Base-by-base conservation (phyloP, 2,797 vertebrate species). In the Coracias cyanogaster region DNA sequence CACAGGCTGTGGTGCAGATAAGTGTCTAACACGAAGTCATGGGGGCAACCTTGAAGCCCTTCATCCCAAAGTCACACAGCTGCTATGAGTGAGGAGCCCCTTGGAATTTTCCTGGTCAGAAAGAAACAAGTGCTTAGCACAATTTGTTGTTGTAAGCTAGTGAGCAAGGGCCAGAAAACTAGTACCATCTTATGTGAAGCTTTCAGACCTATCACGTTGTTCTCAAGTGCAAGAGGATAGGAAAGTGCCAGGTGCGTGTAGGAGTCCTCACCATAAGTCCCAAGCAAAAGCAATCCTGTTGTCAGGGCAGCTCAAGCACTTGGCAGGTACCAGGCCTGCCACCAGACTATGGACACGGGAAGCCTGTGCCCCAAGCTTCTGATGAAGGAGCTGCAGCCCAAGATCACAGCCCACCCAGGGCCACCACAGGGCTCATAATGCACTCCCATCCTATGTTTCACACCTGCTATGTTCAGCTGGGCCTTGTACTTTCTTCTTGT, bases 1-100 rank as follows among this genome's bases (percentile, higher is more conserved):
- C n/a, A n/a, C n/a, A n/a, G n/a, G n/a, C n/a, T n/a, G n/a, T n/a
- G 9, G 25, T 52, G 60, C 0, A 3, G 39, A 2, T 19, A 46
- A 72, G 15, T 5, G 2, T 49, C 62, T 55, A 35, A 72, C 26
- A 49, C 2, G 0, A 76, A 80, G 29, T 12, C 7, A 4, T 9
- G 66, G 22, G 11, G 7, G 11, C 12, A 54, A 19, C 7, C 35
- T 62, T 71, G 55, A 82, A 91, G 49, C 21, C 22, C 5, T 85
- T 46, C 54, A 67, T 8, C 61, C 61, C 45, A 24, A 58, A 81
- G 29, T 57, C 52, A 52, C 39, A 62, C 55, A 73, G 19, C 14
- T 76, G 58, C 64, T 82, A 52, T 45, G 86, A 76, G 39, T 33
- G 71, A 67, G 71, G 43, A 86, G 29, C 18, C 19, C 24, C 43